A percentile compares a stretch with the other conserved stretches of the same genome.
Evolutionary conservation across 2,113 vertebrate species (phyloP).

Genomic region (Takifugu flavidus): DNA sequence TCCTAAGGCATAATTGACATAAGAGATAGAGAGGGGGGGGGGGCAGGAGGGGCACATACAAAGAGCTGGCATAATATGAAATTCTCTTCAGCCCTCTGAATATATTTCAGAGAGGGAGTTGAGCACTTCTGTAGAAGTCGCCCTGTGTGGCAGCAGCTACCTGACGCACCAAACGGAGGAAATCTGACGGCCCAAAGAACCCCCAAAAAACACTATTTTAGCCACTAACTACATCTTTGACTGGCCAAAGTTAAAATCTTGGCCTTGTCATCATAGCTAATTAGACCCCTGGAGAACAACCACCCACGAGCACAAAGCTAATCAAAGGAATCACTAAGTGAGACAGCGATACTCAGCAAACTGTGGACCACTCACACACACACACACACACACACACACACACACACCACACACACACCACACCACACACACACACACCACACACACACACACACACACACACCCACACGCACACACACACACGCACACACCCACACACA

Average conservation of each 20-base stretch:
- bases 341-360: slow-evolving; percentile 37
- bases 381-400: slow-evolving; percentile 2
- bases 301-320: slow-evolving; percentile 50
- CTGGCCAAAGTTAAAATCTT: slow-evolving; percentile 48
- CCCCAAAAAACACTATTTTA: slow-evolving; percentile 11
- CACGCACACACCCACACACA: no score
- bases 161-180: slow-evolving; percentile 37
- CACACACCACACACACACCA: no score
- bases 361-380: slow-evolving; percentile 22
- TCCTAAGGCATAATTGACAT: slow-evolving; percentile 55
- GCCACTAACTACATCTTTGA: slow-evolving; percentile 37
- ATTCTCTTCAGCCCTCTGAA: slow-evolving; percentile 16
- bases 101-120: slow-evolving; percentile 17
- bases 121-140: slow-evolving; percentile 16
- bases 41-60: slow-evolving; percentile 16
- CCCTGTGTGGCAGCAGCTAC: slow-evolving; percentile 19
- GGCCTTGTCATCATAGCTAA: slow-evolving; percentile 62
- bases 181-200: slow-evolving; percentile 32
- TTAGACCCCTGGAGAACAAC: slow-evolving; percentile 63
- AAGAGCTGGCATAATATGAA: slow-evolving; percentile 23
- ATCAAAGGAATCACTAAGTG: slow-evolving; percentile 59
- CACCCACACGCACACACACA: no score
- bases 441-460: no score
- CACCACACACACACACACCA: no score
- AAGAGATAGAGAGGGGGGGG: slow-evolving; percentile 24